Conservation (phyloP, 2,797 vertebrate genomes). For the Sebastes jordani region DNA sequence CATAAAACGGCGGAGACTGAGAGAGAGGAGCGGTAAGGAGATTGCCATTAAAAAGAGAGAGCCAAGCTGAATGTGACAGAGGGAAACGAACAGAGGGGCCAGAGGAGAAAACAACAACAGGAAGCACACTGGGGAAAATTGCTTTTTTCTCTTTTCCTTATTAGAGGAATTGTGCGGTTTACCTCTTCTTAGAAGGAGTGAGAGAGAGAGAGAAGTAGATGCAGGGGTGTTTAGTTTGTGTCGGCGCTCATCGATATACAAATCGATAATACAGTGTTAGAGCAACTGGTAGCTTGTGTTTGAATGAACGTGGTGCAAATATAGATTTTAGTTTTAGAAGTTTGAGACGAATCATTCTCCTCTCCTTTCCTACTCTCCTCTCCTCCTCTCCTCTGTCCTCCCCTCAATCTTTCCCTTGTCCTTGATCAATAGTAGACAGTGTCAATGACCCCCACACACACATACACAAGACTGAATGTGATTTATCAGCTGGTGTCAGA, state of each 20-base stretch:
- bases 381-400: not conserved
- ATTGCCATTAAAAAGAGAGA: conserved; percentile 47
- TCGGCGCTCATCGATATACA: conserved; percentile 20
- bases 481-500: conserved; percentile 46
- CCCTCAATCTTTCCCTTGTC: conserved; percentile 11
- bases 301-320: not conserved
- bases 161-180: conserved; percentile 50
- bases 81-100: conserved; percentile 44
- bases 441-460: conserved; percentile 6
- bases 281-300: not conserved
- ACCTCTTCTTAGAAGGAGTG: conserved; percentile 27
- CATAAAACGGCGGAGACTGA: not conserved
- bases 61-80: conserved; percentile 44
- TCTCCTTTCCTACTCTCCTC: not conserved
- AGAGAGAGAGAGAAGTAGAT: conserved; percentile 17
- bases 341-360: not conserved
- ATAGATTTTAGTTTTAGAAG: not conserved
- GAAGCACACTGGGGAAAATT: conserved; percentile 60
- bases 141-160: conserved; percentile 61
- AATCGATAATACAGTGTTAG: not conserved
- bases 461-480: conserved; percentile 1
- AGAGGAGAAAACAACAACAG: conserved; percentile 49
- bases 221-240: not conserved
- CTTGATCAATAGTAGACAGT: conserved; percentile 39
- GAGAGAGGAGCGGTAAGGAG: not conserved